Evolutionary conservation across 2,888 invertebrate species (phyloP).

Genomic region (Pseudococcus longispinus): DNA sequence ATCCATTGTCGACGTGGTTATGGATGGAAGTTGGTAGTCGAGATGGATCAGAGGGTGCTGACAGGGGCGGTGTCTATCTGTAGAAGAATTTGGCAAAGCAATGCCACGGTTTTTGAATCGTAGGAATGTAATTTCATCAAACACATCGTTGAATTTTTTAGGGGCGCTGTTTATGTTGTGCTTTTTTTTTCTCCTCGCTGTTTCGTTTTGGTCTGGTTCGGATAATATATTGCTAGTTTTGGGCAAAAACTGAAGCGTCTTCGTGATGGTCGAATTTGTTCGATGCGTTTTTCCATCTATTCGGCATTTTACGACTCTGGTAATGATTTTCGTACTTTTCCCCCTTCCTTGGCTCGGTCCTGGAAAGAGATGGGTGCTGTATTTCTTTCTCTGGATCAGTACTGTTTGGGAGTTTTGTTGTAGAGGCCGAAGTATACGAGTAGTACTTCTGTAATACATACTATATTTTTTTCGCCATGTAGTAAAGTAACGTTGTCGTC

Average conservation of each 20-base stretch:
- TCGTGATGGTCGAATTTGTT: neutral
- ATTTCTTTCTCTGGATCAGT: neutral
- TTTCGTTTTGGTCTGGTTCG: neutral
- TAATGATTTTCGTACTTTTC: neutral
- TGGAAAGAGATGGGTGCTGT: neutral
- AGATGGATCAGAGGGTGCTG: neutral
- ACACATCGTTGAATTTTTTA: slow-evolving; percentile 24
- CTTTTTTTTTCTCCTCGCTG: neutral
- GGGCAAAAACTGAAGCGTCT: neutral
- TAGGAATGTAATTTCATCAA: slow-evolving; percentile 55
- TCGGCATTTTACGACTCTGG: neutral
- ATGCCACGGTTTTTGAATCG: slow-evolving; percentile 51
- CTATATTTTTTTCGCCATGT: neutral
- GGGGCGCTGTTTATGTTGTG: slow-evolving; percentile 3
- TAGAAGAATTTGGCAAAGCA: slow-evolving; percentile 13
- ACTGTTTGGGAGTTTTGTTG: neutral
- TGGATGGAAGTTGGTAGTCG: neutral
- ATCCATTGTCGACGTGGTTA: no score
- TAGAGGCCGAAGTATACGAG: neutral
- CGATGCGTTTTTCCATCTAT: neutral
- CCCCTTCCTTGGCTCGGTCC: neutral
- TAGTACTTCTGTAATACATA: slow-evolving; percentile 5
- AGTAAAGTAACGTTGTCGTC: neutral
- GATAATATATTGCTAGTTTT: slow-evolving; percentile 15
- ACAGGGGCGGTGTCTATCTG: slow-evolving; percentile 6